Evolutionary conservation across 2,797 vertebrate genomes (phyloP).

Genomic region (Melopsittacus undulatus): DNA sequence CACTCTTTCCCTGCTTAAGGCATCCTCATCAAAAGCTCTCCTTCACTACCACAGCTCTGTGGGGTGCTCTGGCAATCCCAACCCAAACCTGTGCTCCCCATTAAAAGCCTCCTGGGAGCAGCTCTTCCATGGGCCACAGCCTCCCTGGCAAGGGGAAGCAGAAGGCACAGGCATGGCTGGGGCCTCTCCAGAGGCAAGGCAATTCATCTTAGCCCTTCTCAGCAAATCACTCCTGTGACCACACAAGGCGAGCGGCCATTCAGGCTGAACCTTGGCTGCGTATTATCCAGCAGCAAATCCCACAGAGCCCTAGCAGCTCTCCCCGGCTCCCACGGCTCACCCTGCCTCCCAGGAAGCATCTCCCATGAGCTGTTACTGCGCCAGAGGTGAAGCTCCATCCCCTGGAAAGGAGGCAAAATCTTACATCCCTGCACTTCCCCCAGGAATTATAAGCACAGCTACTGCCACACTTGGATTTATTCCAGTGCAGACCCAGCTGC

Average conservation of each 20-base stretch:
- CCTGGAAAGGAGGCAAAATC: not conserved
- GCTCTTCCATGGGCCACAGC: accelerated
- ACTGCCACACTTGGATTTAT: not conserved
- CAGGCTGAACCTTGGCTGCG: not conserved
- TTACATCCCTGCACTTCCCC: not conserved
- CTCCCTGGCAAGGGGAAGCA: accelerated
- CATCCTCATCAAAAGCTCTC: not conserved
- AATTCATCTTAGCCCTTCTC: slow-evolving; percentile 1
- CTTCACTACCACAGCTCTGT: not conserved
- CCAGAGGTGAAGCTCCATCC: not conserved
- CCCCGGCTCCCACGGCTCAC: not conserved
- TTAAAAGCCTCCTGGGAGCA: not conserved
- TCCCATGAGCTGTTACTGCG: not conserved
- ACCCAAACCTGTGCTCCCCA: not conserved
- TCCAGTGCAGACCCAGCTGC: not conserved
- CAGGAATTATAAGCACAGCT: accelerated
- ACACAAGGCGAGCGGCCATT: not conserved
- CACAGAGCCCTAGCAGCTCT: slow-evolving; percentile 1
- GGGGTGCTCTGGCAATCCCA: not conserved
- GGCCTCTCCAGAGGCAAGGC: not conserved
- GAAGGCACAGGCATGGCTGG: accelerated
- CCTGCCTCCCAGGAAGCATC: not conserved
- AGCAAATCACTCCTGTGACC: not conserved
- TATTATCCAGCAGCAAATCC: not conserved
- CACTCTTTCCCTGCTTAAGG: not conserved